Percentiles rank a stretch among this genome's conserved stretches.
phyloP scores from a whole-genome alignment of 1,140 invertebrate genomes.

The Drosophila mauritiana region DNA sequence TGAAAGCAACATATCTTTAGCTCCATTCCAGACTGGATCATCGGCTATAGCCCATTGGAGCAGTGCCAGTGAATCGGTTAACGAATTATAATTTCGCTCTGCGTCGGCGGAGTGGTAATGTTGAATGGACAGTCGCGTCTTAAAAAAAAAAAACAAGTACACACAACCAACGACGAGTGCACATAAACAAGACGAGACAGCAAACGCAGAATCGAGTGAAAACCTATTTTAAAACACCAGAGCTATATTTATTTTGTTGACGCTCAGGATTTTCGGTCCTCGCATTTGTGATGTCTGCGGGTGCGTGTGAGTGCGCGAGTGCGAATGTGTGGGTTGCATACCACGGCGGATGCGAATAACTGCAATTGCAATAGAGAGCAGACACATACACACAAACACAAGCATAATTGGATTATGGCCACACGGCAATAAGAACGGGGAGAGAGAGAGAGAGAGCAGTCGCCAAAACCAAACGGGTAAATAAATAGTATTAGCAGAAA shows the following conservation, averaged over 20 bases:
- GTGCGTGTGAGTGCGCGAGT: slow-evolving; percentile 37
- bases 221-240: slow-evolving; percentile 55
- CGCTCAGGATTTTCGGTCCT: slow-evolving; percentile 36
- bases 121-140: slow-evolving; percentile 60
- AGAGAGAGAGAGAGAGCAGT: slow-evolving; percentile 17
- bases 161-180: slow-evolving; percentile 27
- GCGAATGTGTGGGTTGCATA: slow-evolving; percentile 45
- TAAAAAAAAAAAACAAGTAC: slow-evolving; percentile 35
- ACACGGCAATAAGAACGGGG: slow-evolving; percentile 45
- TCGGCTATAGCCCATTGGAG: not conserved
- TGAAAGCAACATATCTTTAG: slow-evolving; percentile 30
- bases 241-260: slow-evolving; percentile 39
- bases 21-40: slow-evolving; percentile 15
- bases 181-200: slow-evolving; percentile 52
- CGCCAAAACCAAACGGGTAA: slow-evolving; percentile 59
- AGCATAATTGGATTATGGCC: slow-evolving; percentile 74
- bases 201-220: slow-evolving; percentile 52
- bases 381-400: slow-evolving; percentile 54
- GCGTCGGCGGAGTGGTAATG: slow-evolving; percentile 35
- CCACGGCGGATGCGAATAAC: slow-evolving; percentile 51
- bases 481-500: slow-evolving; percentile 43
- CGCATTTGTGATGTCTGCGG: slow-evolving; percentile 9
- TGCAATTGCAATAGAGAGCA: slow-evolving; percentile 59
- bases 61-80: slow-evolving; percentile 11
- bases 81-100: slow-evolving; percentile 10